Conservation (phyloP, 2,888 invertebrate species). For the Drosophila limbata region DNA sequence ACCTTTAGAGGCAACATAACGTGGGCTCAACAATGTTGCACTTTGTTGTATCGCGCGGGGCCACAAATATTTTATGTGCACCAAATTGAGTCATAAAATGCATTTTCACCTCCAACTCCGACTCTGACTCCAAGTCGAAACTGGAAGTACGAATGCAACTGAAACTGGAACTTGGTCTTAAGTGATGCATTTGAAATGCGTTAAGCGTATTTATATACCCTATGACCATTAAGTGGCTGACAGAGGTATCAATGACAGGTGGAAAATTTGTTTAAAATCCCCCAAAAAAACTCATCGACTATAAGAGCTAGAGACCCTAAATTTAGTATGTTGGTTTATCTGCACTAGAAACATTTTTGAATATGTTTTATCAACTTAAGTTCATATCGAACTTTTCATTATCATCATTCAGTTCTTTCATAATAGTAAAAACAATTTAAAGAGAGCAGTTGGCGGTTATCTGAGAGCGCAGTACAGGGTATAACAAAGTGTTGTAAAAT, state of each 20-base stretch:
- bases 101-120: slow-evolving; percentile 65
- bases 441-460: not conserved
- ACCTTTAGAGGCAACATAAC: slow-evolving; percentile 42
- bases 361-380: too few relatives aligned
- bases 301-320: not conserved
- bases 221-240: not conserved
- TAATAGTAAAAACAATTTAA: not conserved
- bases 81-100: slow-evolving; percentile 80
- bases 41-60: slow-evolving; percentile 64
- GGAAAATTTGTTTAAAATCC: not conserved
- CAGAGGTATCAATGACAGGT: slow-evolving; percentile 1
- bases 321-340: slow-evolving; percentile 23
- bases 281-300: not conserved
- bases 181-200: slow-evolving; percentile 13
- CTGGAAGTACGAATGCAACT: slow-evolving; percentile 1
- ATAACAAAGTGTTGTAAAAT: not conserved
- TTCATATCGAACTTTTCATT: too few relatives aligned
- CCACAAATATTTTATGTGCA: slow-evolving; percentile 69
- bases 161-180: slow-evolving; percentile 1
- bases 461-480: not conserved
- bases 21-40: slow-evolving; percentile 72
- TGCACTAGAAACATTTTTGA: not conserved
- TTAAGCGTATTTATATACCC: slow-evolving; percentile 9
- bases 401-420: too few relatives aligned
- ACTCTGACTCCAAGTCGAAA: not conserved